phyloP scores from a whole-genome alignment of 2,888 invertebrate genomes.

The Xestobium rufovillosum region DNA sequence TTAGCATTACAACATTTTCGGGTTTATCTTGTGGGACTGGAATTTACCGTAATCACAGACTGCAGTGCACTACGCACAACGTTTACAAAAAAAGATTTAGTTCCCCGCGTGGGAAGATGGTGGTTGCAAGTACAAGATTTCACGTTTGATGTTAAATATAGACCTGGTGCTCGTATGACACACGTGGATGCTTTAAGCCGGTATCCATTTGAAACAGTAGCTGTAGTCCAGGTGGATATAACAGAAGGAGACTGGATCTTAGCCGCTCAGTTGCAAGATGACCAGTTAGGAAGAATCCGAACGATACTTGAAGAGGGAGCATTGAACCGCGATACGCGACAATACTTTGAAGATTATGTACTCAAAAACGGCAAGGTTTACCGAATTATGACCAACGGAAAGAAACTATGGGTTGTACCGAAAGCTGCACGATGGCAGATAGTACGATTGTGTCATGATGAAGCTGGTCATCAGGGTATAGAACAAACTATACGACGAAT shows the following conservation, averaged over 20 bases:
- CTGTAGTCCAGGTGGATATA: slow-evolving; percentile 16
- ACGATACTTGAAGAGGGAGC: slow-evolving; percentile 10
- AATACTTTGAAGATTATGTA: slow-evolving; percentile 21
- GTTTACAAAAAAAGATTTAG: slow-evolving; percentile 19
- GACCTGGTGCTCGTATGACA: slow-evolving; percentile 15
- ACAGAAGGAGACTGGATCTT: too few species aligned
- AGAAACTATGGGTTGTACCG: slow-evolving; percentile 21
- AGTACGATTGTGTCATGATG: slow-evolving; percentile 21
- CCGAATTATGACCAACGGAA: too few species aligned
- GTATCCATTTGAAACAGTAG: slow-evolving; percentile 7
- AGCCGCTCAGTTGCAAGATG: too few species aligned
- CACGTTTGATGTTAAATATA: slow-evolving; percentile 18
- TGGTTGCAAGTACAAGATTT: slow-evolving; percentile 22
- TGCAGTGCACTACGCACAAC: slow-evolving; percentile 22
- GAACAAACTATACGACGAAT: slow-evolving; percentile 21
- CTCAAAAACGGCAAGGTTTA: slow-evolving; percentile 18
- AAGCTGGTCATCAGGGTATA: slow-evolving; percentile 20
- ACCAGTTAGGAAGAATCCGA: too few species aligned
- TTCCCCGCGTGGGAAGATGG: slow-evolving; percentile 21
- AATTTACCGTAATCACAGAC: slow-evolving; percentile 25
- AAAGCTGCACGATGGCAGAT: slow-evolving; percentile 21
- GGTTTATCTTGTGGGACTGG: slow-evolving; percentile 21
- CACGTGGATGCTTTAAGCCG: slow-evolving; percentile 19
- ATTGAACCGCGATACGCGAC: slow-evolving; percentile 15
- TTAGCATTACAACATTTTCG: slow-evolving; percentile 20